These are phyloP conservation scores for Campoletis raptor DNA, from an alignment of 2,888 invertebrate species.

Conservation along the genomic window DNA sequence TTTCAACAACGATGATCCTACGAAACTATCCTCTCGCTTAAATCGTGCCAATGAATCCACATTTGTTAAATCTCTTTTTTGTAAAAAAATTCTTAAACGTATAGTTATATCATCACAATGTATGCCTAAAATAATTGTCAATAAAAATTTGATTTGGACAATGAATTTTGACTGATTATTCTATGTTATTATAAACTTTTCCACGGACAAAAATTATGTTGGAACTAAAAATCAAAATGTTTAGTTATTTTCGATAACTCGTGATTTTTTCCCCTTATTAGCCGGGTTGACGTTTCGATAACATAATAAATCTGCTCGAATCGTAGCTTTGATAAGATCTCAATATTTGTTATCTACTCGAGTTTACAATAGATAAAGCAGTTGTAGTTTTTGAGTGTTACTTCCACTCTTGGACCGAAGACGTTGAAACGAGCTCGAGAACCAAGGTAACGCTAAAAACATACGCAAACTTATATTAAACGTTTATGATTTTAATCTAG, in stretches of 20 bases:
- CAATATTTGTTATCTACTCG: neutral
- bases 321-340: neutral
- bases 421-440: neutral
- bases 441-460: neutral
- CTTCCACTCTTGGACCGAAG: neutral
- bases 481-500: too few species aligned
- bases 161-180: neutral
- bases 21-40: neutral
- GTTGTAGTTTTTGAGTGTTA: neutral
- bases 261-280: neutral
- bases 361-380: neutral
- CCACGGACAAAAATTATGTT: neutral
- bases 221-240: neutral
- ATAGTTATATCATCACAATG: too few species aligned
- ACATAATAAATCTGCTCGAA: neutral
- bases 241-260: neutral
- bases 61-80: too few species aligned
- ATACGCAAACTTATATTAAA: neutral
- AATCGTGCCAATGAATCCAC: too few species aligned
- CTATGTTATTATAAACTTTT: neutral
- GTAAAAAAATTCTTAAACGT: too few species aligned
- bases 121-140: neutral
- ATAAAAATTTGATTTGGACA: neutral
- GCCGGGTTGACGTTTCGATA: neutral
- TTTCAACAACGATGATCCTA: constrained; percentile 48